A percentile compares a stretch with the other conserved stretches of the same genome.
Evolutionary conservation across 2,888 invertebrate species (phyloP).

Genomic region (Clunio marinus): DNA sequence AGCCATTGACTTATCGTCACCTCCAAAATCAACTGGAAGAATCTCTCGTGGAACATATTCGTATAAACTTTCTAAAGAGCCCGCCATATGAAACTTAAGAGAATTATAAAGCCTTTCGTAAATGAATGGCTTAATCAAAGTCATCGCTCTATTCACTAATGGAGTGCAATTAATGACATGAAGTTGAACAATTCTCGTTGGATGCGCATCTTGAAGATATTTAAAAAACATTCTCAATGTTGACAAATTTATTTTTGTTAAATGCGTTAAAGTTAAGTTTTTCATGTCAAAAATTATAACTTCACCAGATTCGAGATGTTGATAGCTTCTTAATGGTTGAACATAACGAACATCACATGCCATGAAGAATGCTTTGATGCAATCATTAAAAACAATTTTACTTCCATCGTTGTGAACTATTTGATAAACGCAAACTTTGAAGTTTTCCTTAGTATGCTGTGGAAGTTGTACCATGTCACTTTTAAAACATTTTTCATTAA

Average conservation of each 20-base stretch:
- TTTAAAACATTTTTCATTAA: background rate
- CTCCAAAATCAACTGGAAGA: constrained; percentile 66
- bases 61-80: constrained; percentile 58
- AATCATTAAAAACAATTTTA: constrained; percentile 61
- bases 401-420: constrained; percentile 61
- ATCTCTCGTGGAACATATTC: constrained; percentile 61
- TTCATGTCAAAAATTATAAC: constrained; percentile 68
- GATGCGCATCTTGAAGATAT: constrained; percentile 65
- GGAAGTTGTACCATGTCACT: constrained; percentile 64
- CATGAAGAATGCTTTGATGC: constrained; percentile 68
- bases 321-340: constrained; percentile 54
- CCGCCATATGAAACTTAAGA: constrained; percentile 64
- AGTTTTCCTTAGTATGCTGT: constrained; percentile 61
- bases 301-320: constrained; percentile 61
- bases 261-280: constrained; percentile 60
- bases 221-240: constrained; percentile 66
- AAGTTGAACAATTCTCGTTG: constrained; percentile 61
- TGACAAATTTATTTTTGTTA: constrained; percentile 60
- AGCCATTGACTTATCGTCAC: constrained; percentile 58
- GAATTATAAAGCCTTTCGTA: constrained; percentile 61
- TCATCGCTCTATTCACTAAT: constrained; percentile 60
- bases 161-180: constrained; percentile 64
- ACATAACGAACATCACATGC: constrained; percentile 63
- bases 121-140: constrained; percentile 62
- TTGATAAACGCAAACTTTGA: constrained; percentile 63